These are phyloP conservation scores for Rhynchophorus ferrugineus DNA, from an alignment of 1,140 invertebrate species.

Conservation along the genomic window DNA sequence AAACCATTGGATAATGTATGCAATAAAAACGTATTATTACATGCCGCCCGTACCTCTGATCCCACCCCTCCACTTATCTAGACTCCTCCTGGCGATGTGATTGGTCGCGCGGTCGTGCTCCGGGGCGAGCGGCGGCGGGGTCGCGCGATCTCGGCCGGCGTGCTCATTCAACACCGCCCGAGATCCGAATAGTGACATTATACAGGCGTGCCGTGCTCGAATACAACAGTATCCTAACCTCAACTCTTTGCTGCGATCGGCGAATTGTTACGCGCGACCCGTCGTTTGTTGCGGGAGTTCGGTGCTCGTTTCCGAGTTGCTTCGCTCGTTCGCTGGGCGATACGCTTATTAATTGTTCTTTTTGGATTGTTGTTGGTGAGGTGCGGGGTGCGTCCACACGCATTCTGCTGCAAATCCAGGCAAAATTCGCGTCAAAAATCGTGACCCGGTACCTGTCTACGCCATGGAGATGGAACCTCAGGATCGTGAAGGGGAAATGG, in stretches of 20 bases:
- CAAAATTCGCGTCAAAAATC: conserved; percentile 89
- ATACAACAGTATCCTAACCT: conserved; percentile 2
- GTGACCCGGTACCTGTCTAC: conserved; percentile 77
- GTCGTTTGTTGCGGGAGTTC: conserved; percentile 6
- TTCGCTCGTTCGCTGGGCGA: conserved; percentile 18
- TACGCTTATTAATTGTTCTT: neutral
- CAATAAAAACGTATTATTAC: conserved; percentile 41
- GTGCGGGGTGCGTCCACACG: conserved; percentile 32
- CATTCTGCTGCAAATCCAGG: conserved; percentile 45
- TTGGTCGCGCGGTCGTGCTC: conserved; percentile 19
- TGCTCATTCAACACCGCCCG: conserved; percentile 12
- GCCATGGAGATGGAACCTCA: conserved; percentile 73
- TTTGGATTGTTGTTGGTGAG: conserved; percentile 17
- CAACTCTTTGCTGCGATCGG: no score
- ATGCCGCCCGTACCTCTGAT: conserved; percentile 24
- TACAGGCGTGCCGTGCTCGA: conserved; percentile 1
- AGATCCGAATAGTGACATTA: conserved; percentile 13
- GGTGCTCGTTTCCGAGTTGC: neutral
- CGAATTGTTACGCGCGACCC: no score
- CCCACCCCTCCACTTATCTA: conserved; percentile 34
- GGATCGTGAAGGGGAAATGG: conserved; percentile 63
- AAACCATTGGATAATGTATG: conserved; percentile 38
- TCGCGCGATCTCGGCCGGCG: conserved; percentile 6
- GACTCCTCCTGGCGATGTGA: conserved; percentile 34
- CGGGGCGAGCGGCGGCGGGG: conserved; percentile 11